A percentile compares a stretch with the other conserved stretches of the same genome.
These are phyloP conservation scores for Epistrophe grossulariae DNA, from an alignment of 2,888 invertebrate species.

Conservation along the genomic window DNA sequence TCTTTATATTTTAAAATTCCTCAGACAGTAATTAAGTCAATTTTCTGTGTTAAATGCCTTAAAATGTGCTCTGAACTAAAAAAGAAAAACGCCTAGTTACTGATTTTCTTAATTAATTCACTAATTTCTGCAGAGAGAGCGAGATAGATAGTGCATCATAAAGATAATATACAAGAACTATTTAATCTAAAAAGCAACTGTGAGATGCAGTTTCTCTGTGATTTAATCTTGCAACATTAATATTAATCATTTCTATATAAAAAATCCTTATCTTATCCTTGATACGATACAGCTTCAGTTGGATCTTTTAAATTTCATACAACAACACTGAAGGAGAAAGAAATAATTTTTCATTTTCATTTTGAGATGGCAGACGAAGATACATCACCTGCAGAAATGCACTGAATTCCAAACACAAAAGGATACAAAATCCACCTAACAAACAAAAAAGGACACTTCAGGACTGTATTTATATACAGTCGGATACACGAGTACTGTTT, in stretches of 20 bases:
- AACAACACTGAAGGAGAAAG: neutral
- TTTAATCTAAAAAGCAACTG: neutral
- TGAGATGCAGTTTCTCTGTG: neutral
- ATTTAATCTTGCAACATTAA: slow-evolving; percentile 36
- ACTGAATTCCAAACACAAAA: slow-evolving; percentile 46
- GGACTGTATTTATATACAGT: neutral
- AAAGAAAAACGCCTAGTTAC: no score
- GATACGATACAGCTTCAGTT: slow-evolving; percentile 27
- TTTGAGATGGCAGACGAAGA: neutral
- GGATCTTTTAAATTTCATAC: slow-evolving; percentile 14
- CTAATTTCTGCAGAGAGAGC: no score
- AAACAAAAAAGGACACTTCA: slow-evolving; percentile 48
- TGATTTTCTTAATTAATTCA: no score
- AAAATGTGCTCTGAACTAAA: no score
- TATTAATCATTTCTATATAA: slow-evolving; percentile 46
- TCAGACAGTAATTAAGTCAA: no score
- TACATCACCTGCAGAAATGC: slow-evolving; percentile 58
- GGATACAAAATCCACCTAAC: slow-evolving; percentile 39
- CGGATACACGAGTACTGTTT: neutral
- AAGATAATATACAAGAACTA: neutral
- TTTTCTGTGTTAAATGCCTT: no score
- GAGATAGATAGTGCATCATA: no score
- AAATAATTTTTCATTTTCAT: slow-evolving; percentile 12
- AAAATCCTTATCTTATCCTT: slow-evolving; percentile 42
- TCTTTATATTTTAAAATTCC: no score